These are phyloP conservation scores for Tyto alba DNA, from an alignment of 2,113 vertebrate genomes.

Conservation along the genomic window DNA sequence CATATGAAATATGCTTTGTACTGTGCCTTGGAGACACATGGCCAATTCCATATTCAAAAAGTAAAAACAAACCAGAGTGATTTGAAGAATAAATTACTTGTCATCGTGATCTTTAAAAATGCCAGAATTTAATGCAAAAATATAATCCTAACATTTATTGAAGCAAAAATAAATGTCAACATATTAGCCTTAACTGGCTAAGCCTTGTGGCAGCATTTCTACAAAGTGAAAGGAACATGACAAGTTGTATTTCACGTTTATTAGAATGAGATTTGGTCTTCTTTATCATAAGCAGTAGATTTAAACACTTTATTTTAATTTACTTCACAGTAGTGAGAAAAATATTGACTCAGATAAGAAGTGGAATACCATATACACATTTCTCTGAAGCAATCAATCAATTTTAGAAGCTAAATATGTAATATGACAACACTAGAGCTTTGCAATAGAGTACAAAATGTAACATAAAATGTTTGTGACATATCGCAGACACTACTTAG, in stretches of 20 bases:
- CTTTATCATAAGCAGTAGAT: slow-evolving; percentile 77
- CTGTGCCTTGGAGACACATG: slow-evolving; percentile 75
- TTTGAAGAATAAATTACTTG: slow-evolving; percentile 83
- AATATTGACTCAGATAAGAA: slow-evolving; percentile 70
- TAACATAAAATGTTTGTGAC: slow-evolving; percentile 41
- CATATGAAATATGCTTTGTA: slow-evolving; percentile 74
- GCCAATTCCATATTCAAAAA: slow-evolving; percentile 79
- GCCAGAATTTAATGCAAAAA: slow-evolving; percentile 83
- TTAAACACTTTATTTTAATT: slow-evolving; percentile 81
- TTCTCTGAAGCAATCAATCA: slow-evolving; percentile 65
- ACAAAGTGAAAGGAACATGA: slow-evolving; percentile 75
- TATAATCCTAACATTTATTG: slow-evolving; percentile 85
- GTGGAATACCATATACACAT: slow-evolving; percentile 48
- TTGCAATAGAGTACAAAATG: slow-evolving; percentile 40
- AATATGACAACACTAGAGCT: slow-evolving; percentile 57
- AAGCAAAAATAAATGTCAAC: slow-evolving; percentile 83
- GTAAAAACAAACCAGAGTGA: slow-evolving; percentile 76
- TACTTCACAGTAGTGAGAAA: slow-evolving; percentile 66
- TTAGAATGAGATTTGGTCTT: slow-evolving; percentile 74
- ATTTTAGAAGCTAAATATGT: slow-evolving; percentile 64
- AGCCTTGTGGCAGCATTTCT: slow-evolving; percentile 77
- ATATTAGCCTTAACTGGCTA: slow-evolving; percentile 80
- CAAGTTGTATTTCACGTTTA: slow-evolving; percentile 78
- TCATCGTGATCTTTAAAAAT: slow-evolving; percentile 83
- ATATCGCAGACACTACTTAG: background rate